Conservation (phyloP, 1,140 invertebrate species). For the Platyura marginata region DNA sequence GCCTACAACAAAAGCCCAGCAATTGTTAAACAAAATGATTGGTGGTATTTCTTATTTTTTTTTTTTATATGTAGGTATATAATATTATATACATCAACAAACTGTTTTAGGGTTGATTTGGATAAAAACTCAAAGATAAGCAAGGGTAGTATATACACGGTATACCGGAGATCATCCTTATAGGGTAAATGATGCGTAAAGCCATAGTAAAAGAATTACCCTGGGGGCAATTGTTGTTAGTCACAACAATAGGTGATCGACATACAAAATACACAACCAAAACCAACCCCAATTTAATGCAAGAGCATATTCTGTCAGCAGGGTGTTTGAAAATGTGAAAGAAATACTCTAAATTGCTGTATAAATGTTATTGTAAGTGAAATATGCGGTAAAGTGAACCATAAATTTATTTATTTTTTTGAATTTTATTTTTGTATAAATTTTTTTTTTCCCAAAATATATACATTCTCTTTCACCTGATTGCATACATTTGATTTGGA, state of each 20-base stretch:
- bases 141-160: neutral
- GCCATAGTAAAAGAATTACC: neutral
- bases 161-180: neutral
- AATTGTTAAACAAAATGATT: neutral
- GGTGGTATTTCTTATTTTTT: neutral
- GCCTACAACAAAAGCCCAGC: neutral
- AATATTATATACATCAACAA: neutral
- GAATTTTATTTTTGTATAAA: no score
- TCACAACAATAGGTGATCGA: neutral
- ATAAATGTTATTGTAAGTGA: constrained; percentile 2
- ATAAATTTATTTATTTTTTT: constrained; percentile 1
- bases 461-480: no score
- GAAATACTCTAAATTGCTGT: constrained; percentile 1
- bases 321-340: neutral
- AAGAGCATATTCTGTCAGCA: neutral
- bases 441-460: no score
- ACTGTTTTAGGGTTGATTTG: neutral
- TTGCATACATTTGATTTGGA: no score
- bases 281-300: neutral
- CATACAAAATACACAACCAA: neutral
- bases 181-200: constrained; percentile 1
- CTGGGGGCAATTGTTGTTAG: neutral
- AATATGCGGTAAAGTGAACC: constrained; percentile 2
- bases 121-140: neutral
- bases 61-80: neutral